Conservation (phyloP, 2,797 vertebrate genomes). For the Perodicticus potto region DNA sequence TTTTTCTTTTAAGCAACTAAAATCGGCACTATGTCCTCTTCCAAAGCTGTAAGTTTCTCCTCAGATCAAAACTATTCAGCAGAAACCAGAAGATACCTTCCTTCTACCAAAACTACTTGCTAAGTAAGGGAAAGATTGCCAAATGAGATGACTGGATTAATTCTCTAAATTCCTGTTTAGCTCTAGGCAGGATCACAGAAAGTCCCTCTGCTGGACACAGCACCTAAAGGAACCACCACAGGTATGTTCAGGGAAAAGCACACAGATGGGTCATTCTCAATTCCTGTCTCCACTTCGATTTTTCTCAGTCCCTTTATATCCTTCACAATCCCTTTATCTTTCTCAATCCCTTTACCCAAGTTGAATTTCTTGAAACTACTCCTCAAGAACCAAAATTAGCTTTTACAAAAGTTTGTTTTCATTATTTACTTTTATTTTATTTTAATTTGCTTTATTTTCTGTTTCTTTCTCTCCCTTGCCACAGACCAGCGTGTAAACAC, state of each 20-base stretch:
- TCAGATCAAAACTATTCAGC: constrained; percentile 25
- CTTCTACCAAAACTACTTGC: neutral
- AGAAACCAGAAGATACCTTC: neutral
- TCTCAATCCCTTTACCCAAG: neutral
- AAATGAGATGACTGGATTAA: neutral
- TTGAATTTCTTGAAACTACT: neutral
- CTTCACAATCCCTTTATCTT: neutral
- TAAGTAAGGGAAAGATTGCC: neutral
- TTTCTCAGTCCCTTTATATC: neutral
- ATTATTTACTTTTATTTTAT: neutral
- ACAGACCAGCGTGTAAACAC: neutral
- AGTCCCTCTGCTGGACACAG: accelerated
- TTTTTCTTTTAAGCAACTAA: neutral
- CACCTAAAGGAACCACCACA: neutral
- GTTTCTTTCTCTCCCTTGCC: neutral
- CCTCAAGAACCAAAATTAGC: neutral
- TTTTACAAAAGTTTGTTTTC: neutral
- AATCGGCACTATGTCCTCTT: neutral
- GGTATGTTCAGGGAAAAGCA: neutral
- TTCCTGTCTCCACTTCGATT: neutral
- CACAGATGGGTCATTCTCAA: neutral
- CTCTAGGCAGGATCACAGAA: neutral
- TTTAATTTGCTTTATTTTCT: neutral
- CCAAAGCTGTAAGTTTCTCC: neutral
- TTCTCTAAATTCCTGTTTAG: neutral